phyloP scores from a whole-genome alignment of 2,888 invertebrate genomes.

The Drosophila nigritarsus region DNA sequence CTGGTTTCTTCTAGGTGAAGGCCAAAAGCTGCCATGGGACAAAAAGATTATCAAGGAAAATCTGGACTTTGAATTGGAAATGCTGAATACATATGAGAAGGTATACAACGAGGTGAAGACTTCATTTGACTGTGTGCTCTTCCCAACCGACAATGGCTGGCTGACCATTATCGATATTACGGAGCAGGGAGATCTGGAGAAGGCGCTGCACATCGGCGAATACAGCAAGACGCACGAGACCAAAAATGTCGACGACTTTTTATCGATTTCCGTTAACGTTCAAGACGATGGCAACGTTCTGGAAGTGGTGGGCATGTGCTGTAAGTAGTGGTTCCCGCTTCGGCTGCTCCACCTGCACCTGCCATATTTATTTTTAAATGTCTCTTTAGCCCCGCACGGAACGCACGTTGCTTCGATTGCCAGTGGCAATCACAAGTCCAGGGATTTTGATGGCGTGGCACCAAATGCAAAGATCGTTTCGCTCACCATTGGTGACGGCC shows the following conservation, averaged over 20 bases:
- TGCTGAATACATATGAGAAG: slow-evolving; percentile 93
- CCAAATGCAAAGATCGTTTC: slow-evolving; percentile 98
- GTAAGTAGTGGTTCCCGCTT: slow-evolving; percentile 87
- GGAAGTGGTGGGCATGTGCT: slow-evolving; percentile 97
- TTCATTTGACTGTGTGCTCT: slow-evolving; percentile 96
- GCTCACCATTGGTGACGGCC: slow-evolving; percentile 96
- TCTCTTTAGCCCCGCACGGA: slow-evolving; percentile 93
- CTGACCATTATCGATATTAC: slow-evolving; percentile 84
- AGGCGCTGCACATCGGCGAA: slow-evolving; percentile 92
- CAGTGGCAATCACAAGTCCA: slow-evolving; percentile 93
- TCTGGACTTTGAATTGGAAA: slow-evolving; percentile 93
- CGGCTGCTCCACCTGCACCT: neutral
- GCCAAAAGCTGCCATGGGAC: slow-evolving; percentile 86
- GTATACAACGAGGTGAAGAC: slow-evolving; percentile 95
- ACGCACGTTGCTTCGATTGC: slow-evolving; percentile 99
- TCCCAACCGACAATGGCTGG: slow-evolving; percentile 96
- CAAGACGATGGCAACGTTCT: slow-evolving; percentile 95
- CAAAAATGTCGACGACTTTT: slow-evolving; percentile 91
- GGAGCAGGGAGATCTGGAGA: slow-evolving; percentile 90
- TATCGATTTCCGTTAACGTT: slow-evolving; percentile 96
- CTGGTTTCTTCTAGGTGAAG: slow-evolving; percentile 76
- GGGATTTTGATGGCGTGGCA: slow-evolving; percentile 96
- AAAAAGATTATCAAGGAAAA: slow-evolving; percentile 96
- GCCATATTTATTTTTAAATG: slow-evolving; percentile 7
- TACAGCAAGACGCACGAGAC: slow-evolving; percentile 93